Evolutionary conservation across 2,113 vertebrate species (phyloP).

Genomic region (Leptocoma aspasia): DNA sequence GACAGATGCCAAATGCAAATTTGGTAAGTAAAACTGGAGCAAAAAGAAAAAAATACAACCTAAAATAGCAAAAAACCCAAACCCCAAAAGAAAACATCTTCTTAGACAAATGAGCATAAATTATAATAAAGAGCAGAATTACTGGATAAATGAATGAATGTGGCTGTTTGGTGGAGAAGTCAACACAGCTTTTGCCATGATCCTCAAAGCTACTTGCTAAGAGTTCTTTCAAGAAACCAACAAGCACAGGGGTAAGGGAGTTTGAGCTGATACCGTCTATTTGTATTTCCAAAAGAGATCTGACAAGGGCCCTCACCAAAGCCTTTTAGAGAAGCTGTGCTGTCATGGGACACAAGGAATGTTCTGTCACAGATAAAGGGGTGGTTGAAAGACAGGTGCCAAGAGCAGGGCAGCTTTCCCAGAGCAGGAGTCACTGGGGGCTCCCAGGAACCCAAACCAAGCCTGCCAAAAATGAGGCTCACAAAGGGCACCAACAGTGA

Average conservation of each 20-base stretch:
- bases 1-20: not conserved
- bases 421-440: rapidly evolving
- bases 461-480: not conserved
- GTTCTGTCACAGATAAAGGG: not conserved
- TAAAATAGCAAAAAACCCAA: not conserved
- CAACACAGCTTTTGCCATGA: not conserved
- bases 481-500: not conserved
- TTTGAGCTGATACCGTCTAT: not conserved
- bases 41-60: not conserved
- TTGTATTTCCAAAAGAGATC: not conserved
- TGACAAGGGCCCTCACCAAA: constrained; percentile 3
- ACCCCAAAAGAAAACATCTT: not conserved
- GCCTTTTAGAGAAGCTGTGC: not conserved
- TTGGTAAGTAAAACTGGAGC: not conserved
- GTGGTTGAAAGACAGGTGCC: not conserved
- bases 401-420: not conserved
- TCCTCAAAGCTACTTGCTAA: not conserved
- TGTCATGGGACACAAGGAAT: not conserved
- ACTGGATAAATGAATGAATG: not conserved
- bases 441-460: not conserved
- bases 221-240: constrained; percentile 13
- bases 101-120: not conserved
- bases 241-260: not conserved
- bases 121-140: not conserved
- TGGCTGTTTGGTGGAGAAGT: not conserved